Evolutionary conservation across 2,113 vertebrate genomes (phyloP).

Genomic region (Pluvialis apricaria): DNA sequence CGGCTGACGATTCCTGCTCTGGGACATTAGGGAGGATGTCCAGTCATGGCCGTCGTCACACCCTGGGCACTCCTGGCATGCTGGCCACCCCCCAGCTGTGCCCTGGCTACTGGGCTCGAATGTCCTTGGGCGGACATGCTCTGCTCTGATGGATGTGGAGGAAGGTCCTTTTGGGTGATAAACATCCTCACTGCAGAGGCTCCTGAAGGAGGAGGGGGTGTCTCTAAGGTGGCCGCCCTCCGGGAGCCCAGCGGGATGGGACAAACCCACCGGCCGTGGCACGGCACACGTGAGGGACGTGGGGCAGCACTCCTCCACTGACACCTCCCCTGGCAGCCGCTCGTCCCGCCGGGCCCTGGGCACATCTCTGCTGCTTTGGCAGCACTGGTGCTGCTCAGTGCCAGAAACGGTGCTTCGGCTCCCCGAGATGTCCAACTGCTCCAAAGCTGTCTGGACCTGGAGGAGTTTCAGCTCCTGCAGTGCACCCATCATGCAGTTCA

Average conservation of each 20-base stretch:
- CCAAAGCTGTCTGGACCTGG: conserved; percentile 90
- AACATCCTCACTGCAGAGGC: not conserved
- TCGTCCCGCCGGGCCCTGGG: not conserved
- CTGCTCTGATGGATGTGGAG: not conserved
- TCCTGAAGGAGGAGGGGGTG: not conserved
- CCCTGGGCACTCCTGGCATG: not conserved
- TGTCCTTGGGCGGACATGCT: not conserved
- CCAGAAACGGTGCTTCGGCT: conserved; percentile 19
- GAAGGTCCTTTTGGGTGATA: not conserved
- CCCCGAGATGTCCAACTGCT: conserved; percentile 87
- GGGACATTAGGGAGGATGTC: conserved; percentile 93
- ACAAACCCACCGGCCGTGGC: not conserved
- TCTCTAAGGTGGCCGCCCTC: not conserved
- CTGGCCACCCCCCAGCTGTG: not conserved
- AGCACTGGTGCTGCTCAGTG: not conserved
- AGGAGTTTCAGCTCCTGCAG: conserved; percentile 97
- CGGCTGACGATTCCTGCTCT: conserved; percentile 90
- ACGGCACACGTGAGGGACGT: fast-evolving
- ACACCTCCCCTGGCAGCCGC: not conserved
- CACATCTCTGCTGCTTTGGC: not conserved
- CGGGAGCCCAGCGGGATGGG: fast-evolving
- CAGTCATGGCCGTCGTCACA: conserved; percentile 85
- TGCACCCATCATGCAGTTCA: conserved; percentile 97
- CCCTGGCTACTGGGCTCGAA: not conserved
- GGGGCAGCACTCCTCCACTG: not conserved